Evolutionary conservation across 2,113 vertebrate genomes (phyloP), one percentile per base, ranked within the genome.

Genomic region (Semnornis frantzii): DNA sequence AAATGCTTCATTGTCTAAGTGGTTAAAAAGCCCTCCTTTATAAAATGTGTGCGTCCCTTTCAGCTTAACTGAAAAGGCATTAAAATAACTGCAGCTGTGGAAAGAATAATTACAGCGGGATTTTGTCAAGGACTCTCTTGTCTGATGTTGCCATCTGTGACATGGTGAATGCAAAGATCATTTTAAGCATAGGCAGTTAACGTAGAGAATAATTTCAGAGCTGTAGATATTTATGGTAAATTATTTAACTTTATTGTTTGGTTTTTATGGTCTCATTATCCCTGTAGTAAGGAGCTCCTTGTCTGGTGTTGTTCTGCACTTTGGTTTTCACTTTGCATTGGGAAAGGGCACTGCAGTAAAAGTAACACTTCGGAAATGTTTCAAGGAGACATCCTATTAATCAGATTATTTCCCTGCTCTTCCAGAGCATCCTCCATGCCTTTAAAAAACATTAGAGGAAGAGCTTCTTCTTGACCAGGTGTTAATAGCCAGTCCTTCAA

Each of bases 71-170:
- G 97, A 98, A 98, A 98, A 98, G 97, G 97, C 97, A 97, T 97
- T 97, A 97, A 98, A 96, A 97, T 97, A 97, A 97, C 97, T 96
- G 97, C 98, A 98, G 98, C 97, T 98, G 97, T 94, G 96, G 97
- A 97, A 96, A 97, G 97, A 96, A 98, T 97, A 98, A 98, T 97
- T 98, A 97, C 97, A 95, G 97, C 95, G 96, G 96, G 97, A 96
- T 97, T 89, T 98, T 97, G 97, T 98, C 98, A 98, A 98, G 98
- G 98, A 96, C 97, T 97, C 97, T 97, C 97, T 98, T 98, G 97
- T 98, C 97, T 98, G 97, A 96, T 97, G 96, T 97, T 96, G 97
- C 98, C 97, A 98, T 98, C 98, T 98, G 98, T 97, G 97, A 97
- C 97, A 97, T 87, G 94, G 97, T 97, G 98, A 98, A 98, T 97